These are phyloP conservation scores for Amphiprion ocellaris DNA, from an alignment of 2,113 vertebrate species.

Conservation along the genomic window DNA sequence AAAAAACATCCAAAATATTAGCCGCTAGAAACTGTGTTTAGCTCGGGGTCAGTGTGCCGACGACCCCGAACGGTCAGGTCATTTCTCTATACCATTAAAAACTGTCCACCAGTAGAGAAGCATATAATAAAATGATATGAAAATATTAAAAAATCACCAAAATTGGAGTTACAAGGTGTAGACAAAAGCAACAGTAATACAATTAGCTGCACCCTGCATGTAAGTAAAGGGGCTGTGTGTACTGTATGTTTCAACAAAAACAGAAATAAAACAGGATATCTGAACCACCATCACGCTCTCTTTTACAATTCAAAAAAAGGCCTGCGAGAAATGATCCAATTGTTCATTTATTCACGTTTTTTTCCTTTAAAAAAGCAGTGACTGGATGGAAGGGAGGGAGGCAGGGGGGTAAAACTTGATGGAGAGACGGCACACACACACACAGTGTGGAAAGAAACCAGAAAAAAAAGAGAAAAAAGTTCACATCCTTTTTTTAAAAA, in stretches of 20 bases:
- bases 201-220: slow-evolving; percentile 24
- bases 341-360: slow-evolving; percentile 79
- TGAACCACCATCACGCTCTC: slow-evolving; percentile 21
- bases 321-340: slow-evolving; percentile 80
- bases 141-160: slow-evolving; percentile 22
- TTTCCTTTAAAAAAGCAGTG: slow-evolving; percentile 87
- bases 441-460: slow-evolving; percentile 93
- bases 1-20: slow-evolving; percentile 40
- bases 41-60: not conserved
- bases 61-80: not conserved
- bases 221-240: slow-evolving; percentile 4
- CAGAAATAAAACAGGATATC: not conserved
- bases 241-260: not conserved
- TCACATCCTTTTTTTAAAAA: slow-evolving; percentile 97
- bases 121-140: slow-evolving; percentile 42
- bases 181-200: slow-evolving; percentile 36
- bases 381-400: slow-evolving; percentile 80
- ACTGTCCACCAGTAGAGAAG: slow-evolving; percentile 14
- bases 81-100: slow-evolving; percentile 24
- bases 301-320: slow-evolving; percentile 90
- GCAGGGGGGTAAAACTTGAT: slow-evolving; percentile 92
- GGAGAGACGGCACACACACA: slow-evolving; percentile 96
- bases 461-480: slow-evolving; percentile 87
- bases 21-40: slow-evolving; percentile 11
- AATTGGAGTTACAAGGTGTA: slow-evolving; percentile 28